Conservation (phyloP, 2,888 invertebrate genomes). For the Eudasyphora cyanicolor region DNA sequence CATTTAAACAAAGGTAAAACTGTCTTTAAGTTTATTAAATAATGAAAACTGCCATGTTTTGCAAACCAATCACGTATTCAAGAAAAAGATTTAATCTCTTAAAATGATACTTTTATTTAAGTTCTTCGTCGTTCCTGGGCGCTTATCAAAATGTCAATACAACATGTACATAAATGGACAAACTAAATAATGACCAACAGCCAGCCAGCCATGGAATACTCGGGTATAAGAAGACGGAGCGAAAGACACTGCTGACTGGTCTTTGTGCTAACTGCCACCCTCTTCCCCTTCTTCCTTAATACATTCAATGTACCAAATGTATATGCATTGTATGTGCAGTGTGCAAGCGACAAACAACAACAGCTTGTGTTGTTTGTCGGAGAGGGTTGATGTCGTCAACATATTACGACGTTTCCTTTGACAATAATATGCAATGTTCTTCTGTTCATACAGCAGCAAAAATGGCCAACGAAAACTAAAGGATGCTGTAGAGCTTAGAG, state of each 20-base stretch:
- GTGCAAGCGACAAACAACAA: background rate
- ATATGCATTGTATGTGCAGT: background rate
- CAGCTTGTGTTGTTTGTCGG: slow-evolving; percentile 11
- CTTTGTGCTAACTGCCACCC: too few relatives aligned
- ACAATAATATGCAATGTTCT: slow-evolving; percentile 13
- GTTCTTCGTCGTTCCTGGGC: slow-evolving; percentile 46
- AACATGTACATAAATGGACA: slow-evolving; percentile 48
- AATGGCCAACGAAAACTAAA: background rate
- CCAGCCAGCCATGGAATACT: background rate
- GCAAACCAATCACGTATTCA: slow-evolving; percentile 39
- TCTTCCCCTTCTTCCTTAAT: background rate
- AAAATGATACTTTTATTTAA: slow-evolving; percentile 45
- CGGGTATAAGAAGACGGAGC: background rate
- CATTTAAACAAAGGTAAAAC: background rate
- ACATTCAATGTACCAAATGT: background rate
- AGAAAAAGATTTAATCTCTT: slow-evolving; percentile 42
- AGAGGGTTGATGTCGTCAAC: slow-evolving; percentile 7
- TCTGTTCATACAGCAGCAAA: background rate
- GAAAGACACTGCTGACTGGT: background rate
- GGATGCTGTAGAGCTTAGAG: background rate
- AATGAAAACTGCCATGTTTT: background rate
- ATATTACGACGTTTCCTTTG: background rate
- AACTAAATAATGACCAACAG: slow-evolving; percentile 49
- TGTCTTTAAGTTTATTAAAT: slow-evolving; percentile 2
- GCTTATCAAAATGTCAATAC: slow-evolving; percentile 55